Evolutionary conservation across 2,888 invertebrate species (phyloP).

Genomic region (Athalia circularis): DNA sequence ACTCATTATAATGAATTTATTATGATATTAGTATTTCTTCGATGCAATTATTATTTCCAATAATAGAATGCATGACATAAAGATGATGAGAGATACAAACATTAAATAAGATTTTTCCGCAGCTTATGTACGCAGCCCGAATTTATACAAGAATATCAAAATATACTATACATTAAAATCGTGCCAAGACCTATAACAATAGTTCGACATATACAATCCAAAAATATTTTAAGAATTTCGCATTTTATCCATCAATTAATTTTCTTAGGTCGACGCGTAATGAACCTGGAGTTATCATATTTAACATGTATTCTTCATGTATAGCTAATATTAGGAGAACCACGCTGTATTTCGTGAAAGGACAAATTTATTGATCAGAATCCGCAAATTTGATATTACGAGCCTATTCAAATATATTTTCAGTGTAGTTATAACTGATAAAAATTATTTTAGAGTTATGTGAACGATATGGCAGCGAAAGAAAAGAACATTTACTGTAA

Average conservation of each 20-base stretch:
- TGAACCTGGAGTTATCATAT: background rate
- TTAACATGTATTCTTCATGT: background rate
- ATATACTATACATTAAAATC: slow-evolving; percentile 28
- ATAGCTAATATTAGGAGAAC: slow-evolving; percentile 20
- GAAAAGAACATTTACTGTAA: slow-evolving; percentile 12
- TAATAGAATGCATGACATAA: slow-evolving; percentile 7
- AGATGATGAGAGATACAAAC: background rate
- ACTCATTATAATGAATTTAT: slow-evolving; percentile 26
- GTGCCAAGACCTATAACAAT: slow-evolving; percentile 36
- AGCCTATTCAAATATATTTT: slow-evolving; percentile 20
- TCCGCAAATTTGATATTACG: background rate
- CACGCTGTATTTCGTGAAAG: slow-evolving; percentile 1
- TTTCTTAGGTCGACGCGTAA: background rate
- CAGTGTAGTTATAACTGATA: slow-evolving; percentile 15
- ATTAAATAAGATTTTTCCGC: background rate
- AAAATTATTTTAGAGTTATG: slow-evolving; percentile 8
- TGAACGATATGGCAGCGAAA: background rate
- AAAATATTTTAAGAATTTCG: background rate
- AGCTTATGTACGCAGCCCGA: slow-evolving; percentile 29
- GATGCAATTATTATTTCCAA: slow-evolving; percentile 32
- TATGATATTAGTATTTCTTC: background rate
- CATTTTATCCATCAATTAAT: background rate
- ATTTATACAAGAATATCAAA: slow-evolving; percentile 25
- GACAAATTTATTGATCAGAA: slow-evolving; percentile 9
- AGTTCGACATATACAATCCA: background rate